Evolutionary conservation across 1,140 invertebrate genomes (phyloP).

Genomic region (Aphis craccivora): DNA sequence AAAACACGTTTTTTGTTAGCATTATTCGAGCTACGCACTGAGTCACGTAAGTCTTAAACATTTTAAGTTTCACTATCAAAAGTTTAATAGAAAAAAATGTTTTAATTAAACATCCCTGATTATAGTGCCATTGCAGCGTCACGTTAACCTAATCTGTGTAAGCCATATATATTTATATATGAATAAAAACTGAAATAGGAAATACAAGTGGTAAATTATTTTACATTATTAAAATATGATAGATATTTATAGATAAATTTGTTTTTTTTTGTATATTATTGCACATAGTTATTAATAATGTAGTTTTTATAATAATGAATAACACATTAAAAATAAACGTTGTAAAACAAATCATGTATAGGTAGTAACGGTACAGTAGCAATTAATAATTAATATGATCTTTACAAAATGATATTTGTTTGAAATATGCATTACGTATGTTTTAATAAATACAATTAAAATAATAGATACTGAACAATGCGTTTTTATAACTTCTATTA

Average conservation of each 20-base stretch:
- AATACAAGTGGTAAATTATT: background rate
- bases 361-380: no score
- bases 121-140: background rate
- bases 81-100: slow-evolving; percentile 40
- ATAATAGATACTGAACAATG: background rate
- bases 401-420: no score
- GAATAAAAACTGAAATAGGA: background rate
- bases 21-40: background rate
- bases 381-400: no score
- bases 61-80: background rate
- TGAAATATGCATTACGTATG: background rate
- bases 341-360: no score
- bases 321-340: no score
- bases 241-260: background rate
- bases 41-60: slow-evolving; percentile 26
- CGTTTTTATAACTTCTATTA: background rate
- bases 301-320: no score
- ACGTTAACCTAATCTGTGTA: slow-evolving; percentile 40
- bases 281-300: no score
- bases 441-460: background rate
- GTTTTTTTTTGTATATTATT: background rate
- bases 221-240: background rate
- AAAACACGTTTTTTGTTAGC: background rate
- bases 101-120: slow-evolving; percentile 45
- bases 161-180: background rate